phyloP scores from a whole-genome alignment of 1,140 invertebrate genomes.

The Helicoverpa armigera region DNA sequence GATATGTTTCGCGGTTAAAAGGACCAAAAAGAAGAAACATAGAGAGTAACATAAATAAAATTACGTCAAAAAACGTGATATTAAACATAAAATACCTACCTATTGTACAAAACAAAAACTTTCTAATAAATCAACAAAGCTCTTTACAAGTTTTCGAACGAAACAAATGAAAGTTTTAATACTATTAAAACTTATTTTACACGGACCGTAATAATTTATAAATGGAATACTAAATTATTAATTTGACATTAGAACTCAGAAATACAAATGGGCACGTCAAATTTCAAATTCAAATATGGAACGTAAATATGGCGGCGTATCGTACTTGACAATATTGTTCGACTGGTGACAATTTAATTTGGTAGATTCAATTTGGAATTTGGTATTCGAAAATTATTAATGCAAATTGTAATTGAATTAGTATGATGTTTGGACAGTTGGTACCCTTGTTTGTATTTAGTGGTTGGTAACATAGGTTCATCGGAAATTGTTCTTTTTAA shows the following conservation, averaged over 20 bases:
- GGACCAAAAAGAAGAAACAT: too few relatives aligned
- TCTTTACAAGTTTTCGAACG: background rate
- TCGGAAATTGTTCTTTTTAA: background rate
- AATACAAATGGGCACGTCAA: background rate
- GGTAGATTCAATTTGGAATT: background rate
- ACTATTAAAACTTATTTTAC: background rate
- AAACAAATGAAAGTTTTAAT: conserved; percentile 1
- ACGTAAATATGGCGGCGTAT: conserved; percentile 1
- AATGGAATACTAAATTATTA: background rate
- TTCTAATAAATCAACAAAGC: background rate
- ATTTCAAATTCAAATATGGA: conserved; percentile 14
- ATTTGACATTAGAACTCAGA: background rate
- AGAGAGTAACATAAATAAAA: too few relatives aligned
- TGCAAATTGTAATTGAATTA: conserved; percentile 20
- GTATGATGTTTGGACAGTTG: background rate
- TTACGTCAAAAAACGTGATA: too few relatives aligned
- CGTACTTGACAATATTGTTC: background rate
- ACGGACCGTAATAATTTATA: background rate
- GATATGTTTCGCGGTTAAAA: too few relatives aligned
- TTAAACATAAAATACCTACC: too few relatives aligned
- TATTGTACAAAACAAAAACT: background rate
- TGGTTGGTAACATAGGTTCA: background rate
- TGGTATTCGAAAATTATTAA: background rate
- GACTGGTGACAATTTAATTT: conserved; percentile 9
- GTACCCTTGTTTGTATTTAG: background rate